phyloP scores from a whole-genome alignment of 2,113 vertebrate species.

The Daboia siamensis region DNA sequence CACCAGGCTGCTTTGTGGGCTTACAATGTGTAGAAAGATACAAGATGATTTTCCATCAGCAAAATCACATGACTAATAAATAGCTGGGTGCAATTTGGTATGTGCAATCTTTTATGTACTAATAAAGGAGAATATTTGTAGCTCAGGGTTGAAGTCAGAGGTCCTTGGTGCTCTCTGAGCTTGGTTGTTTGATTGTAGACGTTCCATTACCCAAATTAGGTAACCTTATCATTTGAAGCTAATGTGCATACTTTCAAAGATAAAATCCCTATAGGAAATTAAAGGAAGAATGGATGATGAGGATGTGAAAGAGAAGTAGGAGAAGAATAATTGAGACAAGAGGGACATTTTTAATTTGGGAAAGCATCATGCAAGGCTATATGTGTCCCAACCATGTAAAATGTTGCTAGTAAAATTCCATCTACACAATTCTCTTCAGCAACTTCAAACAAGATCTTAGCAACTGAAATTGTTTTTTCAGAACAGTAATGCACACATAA shows the following conservation, averaged over 20 bases:
- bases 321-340: neutral
- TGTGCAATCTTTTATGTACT: neutral
- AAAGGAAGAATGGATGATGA: neutral
- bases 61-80: neutral
- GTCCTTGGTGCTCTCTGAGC: neutral
- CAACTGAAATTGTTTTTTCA: neutral
- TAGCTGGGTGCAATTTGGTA: neutral
- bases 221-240: neutral
- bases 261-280: neutral
- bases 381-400: neutral
- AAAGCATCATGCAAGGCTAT: neutral
- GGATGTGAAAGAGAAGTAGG: neutral
- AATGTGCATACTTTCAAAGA: neutral
- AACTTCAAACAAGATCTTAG: neutral
- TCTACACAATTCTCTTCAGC: neutral
- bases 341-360: neutral
- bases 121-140: neutral
- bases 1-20: neutral
- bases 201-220: neutral
- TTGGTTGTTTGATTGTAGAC: neutral
- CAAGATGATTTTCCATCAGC: neutral
- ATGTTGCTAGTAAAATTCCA: neutral
- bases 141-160: neutral
- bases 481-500: neutral
- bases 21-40: neutral